Percentiles rank a stretch among this genome's conserved stretches.
phyloP scores from a whole-genome alignment of 2,113 vertebrate species.

The Crotophaga sulcirostris region DNA sequence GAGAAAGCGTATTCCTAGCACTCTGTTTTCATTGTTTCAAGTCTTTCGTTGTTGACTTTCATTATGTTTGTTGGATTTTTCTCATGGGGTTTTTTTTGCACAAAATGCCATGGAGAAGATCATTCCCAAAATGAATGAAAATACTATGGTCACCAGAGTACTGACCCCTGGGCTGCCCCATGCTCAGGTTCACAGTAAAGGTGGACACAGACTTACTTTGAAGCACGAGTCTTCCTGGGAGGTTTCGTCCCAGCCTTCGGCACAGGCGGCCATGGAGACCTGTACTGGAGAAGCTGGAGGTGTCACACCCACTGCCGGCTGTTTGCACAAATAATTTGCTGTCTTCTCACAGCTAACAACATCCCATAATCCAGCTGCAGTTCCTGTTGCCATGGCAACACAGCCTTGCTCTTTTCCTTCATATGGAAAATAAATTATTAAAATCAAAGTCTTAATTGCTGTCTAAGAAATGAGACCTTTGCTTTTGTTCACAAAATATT shows the following conservation, averaged over 20 bases:
- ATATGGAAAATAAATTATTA: neutral
- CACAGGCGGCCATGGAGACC: conserved; percentile 67
- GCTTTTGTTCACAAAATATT: neutral
- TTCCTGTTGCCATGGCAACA: conserved; percentile 85
- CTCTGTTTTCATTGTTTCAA: neutral
- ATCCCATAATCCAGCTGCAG: conserved; percentile 88
- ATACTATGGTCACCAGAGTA: fast-evolving
- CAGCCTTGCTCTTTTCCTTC: conserved; percentile 87
- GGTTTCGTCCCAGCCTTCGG: conserved; percentile 72
- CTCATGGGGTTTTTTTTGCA: neutral
- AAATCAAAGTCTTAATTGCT: neutral
- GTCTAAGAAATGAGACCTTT: neutral
- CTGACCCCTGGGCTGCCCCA: fast-evolving
- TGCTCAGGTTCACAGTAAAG: neutral
- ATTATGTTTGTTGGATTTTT: neutral
- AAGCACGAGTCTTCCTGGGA: conserved; percentile 68
- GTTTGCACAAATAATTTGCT: conserved; percentile 89
- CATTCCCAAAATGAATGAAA: neutral
- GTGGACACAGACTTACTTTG: conserved; percentile 74
- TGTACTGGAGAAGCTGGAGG: conserved; percentile 64
- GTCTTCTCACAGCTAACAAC: conserved; percentile 83
- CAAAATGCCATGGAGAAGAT: neutral
- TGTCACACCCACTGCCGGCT: conserved; percentile 74
- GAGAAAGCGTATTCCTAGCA: neutral
- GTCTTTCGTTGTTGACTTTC: neutral